Conservation (phyloP, 1,140 invertebrate genomes). For the Cyphomyrmex costatus region DNA sequence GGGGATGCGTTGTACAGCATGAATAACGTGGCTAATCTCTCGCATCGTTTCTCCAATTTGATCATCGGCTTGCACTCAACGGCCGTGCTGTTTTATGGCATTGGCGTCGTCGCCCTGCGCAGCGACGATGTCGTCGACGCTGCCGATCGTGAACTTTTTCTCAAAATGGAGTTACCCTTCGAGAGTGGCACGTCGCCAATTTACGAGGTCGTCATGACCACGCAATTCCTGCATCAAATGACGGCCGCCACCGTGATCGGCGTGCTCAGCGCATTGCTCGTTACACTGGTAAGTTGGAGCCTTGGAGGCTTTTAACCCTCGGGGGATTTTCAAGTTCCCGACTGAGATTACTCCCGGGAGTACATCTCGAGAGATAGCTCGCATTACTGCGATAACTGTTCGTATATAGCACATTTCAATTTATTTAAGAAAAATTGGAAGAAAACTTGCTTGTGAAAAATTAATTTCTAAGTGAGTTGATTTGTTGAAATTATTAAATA, state of each 20-base stretch:
- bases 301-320: background rate
- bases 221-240: conserved; percentile 50
- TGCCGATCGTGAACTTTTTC: conserved; percentile 41
- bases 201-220: conserved; percentile 63
- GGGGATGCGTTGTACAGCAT: conserved; percentile 1
- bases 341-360: conserved; percentile 29
- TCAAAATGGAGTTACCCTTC: conserved; percentile 71
- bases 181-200: conserved; percentile 48
- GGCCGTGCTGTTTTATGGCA: conserved; percentile 32
- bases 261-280: conserved; percentile 41
- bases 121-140: background rate
- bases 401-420: background rate
- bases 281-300: conserved; percentile 57
- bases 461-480: background rate
- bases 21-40: conserved; percentile 24
- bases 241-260: conserved; percentile 36
- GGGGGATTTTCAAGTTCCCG: conserved; percentile 32
- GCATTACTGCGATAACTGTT: background rate
- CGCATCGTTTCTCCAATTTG: conserved; percentile 47
- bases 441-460: background rate
- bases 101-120: conserved; percentile 31
- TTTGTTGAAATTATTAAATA: background rate
- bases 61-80: conserved; percentile 52
- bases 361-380: background rate
- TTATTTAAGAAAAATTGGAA: background rate